phyloP scores from a whole-genome alignment of 2,888 invertebrate species.

The Temnothorax rugatulus region DNA sequence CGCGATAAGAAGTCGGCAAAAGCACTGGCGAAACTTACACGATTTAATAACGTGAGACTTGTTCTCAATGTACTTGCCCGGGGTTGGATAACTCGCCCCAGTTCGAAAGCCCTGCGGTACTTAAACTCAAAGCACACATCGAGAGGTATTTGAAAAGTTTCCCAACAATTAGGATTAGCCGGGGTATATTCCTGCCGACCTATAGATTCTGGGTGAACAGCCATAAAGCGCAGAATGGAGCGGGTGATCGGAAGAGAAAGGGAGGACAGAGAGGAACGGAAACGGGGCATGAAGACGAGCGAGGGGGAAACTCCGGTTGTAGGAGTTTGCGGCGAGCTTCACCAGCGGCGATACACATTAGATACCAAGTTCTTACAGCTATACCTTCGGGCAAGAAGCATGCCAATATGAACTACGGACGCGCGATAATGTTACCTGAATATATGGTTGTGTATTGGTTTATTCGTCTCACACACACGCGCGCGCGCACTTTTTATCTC shows the following conservation, averaged over 20 bases:
- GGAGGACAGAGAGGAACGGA: conserved; percentile 52
- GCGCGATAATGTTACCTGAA: conserved; percentile 72
- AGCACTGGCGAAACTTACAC: conserved; percentile 30
- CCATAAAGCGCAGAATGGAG: conserved; percentile 69
- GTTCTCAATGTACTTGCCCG: conserved; percentile 66
- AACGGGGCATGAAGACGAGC: conserved; percentile 56
- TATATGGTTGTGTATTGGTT: conserved; percentile 20
- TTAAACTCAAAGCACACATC: conserved; percentile 74
- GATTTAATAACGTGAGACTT: conserved; percentile 59
- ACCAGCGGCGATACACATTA: conserved; percentile 80
- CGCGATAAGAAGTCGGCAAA: conserved; percentile 39
- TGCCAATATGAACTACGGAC: conserved; percentile 79
- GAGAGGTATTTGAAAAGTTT: conserved; percentile 78
- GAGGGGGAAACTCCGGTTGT: conserved; percentile 70
- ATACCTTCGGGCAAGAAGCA: conserved; percentile 68
- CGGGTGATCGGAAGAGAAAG: background rate
- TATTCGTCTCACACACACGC: background rate
- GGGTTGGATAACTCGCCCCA: conserved; percentile 65
- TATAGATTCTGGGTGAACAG: conserved; percentile 74
- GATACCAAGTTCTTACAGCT: conserved; percentile 81
- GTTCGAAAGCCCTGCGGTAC: conserved; percentile 70
- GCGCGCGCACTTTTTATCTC: background rate
- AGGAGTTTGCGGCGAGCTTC: conserved; percentile 75
- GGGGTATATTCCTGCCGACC: conserved; percentile 68
- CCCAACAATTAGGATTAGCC: conserved; percentile 80